Evolutionary conservation across 2,113 vertebrate species (phyloP).

Genomic region (Daubentonia madagascariensis): DNA sequence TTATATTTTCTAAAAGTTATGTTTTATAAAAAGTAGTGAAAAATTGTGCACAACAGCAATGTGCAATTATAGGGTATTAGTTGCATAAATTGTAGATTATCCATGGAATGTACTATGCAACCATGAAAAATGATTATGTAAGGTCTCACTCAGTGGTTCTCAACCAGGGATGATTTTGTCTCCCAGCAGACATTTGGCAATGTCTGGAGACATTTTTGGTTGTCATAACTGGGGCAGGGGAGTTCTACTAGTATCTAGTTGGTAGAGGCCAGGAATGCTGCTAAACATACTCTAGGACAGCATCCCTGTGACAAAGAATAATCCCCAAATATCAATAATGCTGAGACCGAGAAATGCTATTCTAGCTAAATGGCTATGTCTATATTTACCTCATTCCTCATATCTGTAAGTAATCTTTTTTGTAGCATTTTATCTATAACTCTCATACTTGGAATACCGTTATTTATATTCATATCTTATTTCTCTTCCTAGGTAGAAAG

Average conservation of each 20-base stretch:
- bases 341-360: background rate
- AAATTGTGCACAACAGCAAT: background rate
- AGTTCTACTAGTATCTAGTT: background rate
- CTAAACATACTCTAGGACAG: background rate
- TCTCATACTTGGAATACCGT: background rate
- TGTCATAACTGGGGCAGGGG: background rate
- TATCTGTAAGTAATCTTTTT: background rate
- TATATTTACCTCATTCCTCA: background rate
- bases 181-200: background rate
- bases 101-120: background rate
- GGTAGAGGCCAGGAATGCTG: background rate
- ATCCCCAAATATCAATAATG: background rate
- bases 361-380: background rate
- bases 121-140: slow-evolving; percentile 5
- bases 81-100: slow-evolving; percentile 14
- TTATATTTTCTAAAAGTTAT: slow-evolving; percentile 15
- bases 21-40: slow-evolving; percentile 23
- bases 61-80: background rate
- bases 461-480: background rate
- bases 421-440: background rate
- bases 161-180: background rate
- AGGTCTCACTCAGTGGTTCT: slow-evolving; percentile 1
- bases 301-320: background rate
- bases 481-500: background rate
- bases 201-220: background rate